phyloP scores from a whole-genome alignment of 2,113 vertebrate genomes.

The Dicaeum eximium region DNA sequence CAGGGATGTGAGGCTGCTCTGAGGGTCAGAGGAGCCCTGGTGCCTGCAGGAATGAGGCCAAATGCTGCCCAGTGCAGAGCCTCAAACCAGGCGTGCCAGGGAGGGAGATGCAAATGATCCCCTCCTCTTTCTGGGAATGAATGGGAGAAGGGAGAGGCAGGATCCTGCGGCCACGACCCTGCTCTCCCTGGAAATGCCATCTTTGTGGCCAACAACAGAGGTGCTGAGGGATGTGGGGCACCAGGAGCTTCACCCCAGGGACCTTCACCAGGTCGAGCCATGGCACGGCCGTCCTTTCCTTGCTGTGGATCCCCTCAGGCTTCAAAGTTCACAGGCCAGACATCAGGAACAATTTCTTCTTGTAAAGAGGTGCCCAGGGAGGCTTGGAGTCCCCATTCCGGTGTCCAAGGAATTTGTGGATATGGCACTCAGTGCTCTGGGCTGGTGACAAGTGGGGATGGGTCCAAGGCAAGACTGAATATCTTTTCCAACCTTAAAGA shows the following conservation, averaged over 20 bases:
- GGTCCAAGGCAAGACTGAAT: neutral
- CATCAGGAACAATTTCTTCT: neutral
- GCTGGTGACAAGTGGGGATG: neutral
- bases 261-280: neutral
- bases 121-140: neutral
- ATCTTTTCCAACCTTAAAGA: neutral
- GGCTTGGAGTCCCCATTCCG: neutral
- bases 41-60: neutral
- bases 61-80: neutral
- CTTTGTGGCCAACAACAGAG: neutral
- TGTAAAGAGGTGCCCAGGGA: neutral
- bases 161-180: accelerated
- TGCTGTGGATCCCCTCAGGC: accelerated
- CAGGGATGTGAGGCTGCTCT: neutral
- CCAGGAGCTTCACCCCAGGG: neutral
- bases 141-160: neutral
- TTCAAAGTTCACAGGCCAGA: neutral
- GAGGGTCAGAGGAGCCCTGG: neutral
- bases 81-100: neutral
- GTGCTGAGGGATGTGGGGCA: neutral
- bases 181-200: neutral
- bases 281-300: accelerated
- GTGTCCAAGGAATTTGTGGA: neutral
- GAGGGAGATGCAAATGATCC: neutral
- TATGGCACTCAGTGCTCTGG: neutral